These are phyloP conservation scores for Lampris incognitus DNA, from an alignment of 2,113 vertebrate species.

Conservation along the genomic window DNA sequence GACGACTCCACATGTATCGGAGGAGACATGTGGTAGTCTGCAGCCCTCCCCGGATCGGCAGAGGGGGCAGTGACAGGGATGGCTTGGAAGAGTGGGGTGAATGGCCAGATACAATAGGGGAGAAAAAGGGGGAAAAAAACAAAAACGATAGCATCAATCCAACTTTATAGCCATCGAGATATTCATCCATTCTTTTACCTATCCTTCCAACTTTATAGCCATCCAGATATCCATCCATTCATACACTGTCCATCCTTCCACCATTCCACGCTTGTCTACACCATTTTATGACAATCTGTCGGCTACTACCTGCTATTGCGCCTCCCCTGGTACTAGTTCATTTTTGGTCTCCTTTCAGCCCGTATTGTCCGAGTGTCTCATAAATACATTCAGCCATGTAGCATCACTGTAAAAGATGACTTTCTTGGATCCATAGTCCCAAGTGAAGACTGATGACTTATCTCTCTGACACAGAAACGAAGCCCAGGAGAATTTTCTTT, in stretches of 20 bases:
- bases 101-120: no score
- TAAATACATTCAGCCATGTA: conserved; percentile 12
- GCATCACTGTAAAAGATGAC: conserved; percentile 34
- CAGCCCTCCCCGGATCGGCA: no score
- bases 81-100: no score
- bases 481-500: conserved; percentile 3
- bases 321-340: background rate
- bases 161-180: background rate
- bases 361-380: conserved; percentile 2
- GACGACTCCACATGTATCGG: no score
- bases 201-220: no score
- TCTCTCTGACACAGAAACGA: conserved; percentile 15
- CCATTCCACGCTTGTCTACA: background rate
- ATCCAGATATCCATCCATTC: background rate
- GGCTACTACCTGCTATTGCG: conserved; percentile 14
- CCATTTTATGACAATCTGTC: conserved; percentile 4
- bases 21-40: no score
- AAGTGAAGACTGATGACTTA: conserved; percentile 20
- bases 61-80: no score
- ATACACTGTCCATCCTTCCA: background rate
- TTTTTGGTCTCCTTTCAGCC: conserved; percentile 9
- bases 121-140: no score
- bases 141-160: no score
- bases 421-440: conserved; percentile 11
- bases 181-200: background rate